Base-by-base conservation (phyloP, 2,113 vertebrate species). In the Cisticola juncidis region DNA sequence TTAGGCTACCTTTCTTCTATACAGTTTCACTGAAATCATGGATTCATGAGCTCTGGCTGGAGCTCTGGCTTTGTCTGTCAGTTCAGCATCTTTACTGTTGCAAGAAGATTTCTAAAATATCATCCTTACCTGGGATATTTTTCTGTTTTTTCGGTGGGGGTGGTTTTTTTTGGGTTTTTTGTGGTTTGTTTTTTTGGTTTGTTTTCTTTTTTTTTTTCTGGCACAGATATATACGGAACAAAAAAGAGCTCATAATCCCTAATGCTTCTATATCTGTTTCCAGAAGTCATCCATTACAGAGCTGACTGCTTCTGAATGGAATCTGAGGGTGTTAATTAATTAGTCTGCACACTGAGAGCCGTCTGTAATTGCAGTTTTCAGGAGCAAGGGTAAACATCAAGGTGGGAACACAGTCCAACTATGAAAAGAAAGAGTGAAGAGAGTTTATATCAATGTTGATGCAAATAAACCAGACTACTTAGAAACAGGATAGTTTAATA, bases 281-380 rank as follows among this genome's bases (percentile, higher is more conserved):
- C 40, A 86, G 51, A 70, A 57, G 11, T 60, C 65, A 76, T 21
- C 40, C 26, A 24, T 45, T 61, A 20, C 15, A 78, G 21, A 60
- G 35, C n/a, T 38, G 38, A 23, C 7, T 35, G 29, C 29, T 35
- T 72, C 64, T 80, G 57, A 90, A 38, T 48, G 66, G 64, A 70
- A 76, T 45, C 85, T 48, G 42, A 77, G 62, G 19, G 83, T 81
- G 69, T 74, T 93, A 93, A 88, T 93, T 90, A 92, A 93, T 93
- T 81, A 92, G 40, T 35, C 60, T 66, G 42, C 68, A 56, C 28
- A 33, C 26, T n/a, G 54, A 80, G 70, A 54, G 15, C 38, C 0
- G 0, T 38, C 40, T 69, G 28, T 78, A 90, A 92, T 73, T 81
- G 77, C 50, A 79, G 54, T 82, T 92, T 94, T 73, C n/a, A 72